These are phyloP conservation scores for Meteorus cinctellus DNA, from an alignment of 2,888 invertebrate genomes.

Conservation along the genomic window DNA sequence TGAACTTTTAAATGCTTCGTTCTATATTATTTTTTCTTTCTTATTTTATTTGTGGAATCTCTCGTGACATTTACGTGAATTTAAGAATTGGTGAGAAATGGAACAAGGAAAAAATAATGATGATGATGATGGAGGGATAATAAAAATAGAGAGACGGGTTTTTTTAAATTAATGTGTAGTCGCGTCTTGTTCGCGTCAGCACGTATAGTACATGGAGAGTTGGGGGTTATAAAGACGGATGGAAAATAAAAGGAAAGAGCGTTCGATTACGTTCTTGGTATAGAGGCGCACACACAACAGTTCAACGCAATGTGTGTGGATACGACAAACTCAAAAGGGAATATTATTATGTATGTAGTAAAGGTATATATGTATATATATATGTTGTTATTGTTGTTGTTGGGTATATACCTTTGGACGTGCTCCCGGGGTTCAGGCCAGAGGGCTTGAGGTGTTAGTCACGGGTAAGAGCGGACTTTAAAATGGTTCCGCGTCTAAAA, in stretches of 20 bases:
- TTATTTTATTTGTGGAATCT: neutral
- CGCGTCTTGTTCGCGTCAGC: constrained; percentile 19
- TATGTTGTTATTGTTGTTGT: constrained; percentile 5
- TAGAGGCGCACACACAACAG: neutral
- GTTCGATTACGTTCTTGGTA: constrained; percentile 15
- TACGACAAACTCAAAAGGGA: neutral
- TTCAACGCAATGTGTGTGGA: neutral
- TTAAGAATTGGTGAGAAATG: neutral
- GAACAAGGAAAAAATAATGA: neutral
- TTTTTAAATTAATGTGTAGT: constrained; percentile 2
- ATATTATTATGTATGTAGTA: neutral
- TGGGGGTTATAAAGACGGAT: constrained; percentile 10
- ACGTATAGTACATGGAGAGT: neutral
- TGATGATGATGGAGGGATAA: neutral
- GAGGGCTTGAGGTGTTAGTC: constrained; percentile 65
- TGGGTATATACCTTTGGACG: constrained; percentile 45
- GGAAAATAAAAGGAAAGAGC: neutral
- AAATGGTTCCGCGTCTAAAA: constrained; percentile 69
- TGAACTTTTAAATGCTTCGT: neutral
- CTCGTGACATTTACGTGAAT: neutral
- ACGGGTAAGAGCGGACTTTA: constrained; percentile 59
- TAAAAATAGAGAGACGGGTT: neutral
- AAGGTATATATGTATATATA: constrained; percentile 16
- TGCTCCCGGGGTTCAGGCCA: constrained; percentile 53
- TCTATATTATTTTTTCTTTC: neutral